Evolutionary conservation across 2,888 invertebrate species (phyloP).

Genomic region (Panorpa germanica): DNA sequence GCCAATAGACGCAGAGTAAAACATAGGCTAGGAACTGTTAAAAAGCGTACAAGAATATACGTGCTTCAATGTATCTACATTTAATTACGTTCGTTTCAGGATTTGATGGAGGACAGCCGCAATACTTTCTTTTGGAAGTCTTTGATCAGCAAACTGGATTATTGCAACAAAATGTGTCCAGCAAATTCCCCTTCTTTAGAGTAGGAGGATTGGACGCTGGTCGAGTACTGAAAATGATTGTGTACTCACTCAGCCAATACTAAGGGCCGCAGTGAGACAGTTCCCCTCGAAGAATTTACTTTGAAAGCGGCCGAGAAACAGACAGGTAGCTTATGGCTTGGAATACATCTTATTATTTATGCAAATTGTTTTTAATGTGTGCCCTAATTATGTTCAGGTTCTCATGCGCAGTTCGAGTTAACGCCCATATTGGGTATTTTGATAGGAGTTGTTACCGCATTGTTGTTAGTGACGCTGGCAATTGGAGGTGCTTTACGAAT

Average conservation of each 20-base stretch:
- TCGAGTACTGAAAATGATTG: conserved; percentile 52
- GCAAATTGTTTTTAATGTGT: background rate
- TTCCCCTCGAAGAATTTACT: conserved; percentile 50
- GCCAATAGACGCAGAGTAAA: no score
- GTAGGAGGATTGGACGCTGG: conserved; percentile 63
- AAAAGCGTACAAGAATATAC: no score
- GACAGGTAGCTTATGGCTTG: conserved; percentile 52
- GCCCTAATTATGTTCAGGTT: conserved; percentile 26
- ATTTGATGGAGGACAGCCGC: conserved; percentile 59
- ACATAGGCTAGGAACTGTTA: no score
- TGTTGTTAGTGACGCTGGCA: conserved; percentile 24
- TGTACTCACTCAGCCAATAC: conserved; percentile 70
- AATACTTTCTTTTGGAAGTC: conserved; percentile 52
- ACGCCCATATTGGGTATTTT: conserved; percentile 30
- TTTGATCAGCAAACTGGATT: conserved; percentile 42
- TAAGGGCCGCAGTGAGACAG: conserved; percentile 60
- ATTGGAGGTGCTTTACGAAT: conserved; percentile 23
- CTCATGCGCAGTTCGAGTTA: conserved; percentile 29
- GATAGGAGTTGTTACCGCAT: conserved; percentile 24
- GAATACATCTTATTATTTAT: background rate
- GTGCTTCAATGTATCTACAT: no score
- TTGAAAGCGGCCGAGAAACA: conserved; percentile 58
- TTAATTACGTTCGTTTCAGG: no score
- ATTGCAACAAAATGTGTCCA: conserved; percentile 44
- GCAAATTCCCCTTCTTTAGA: conserved; percentile 52